Percentiles rank a stretch among this genome's conserved stretches.
These are phyloP conservation scores for Drosophila orena DNA, from an alignment of 1,140 invertebrate species.

Conservation along the genomic window DNA sequence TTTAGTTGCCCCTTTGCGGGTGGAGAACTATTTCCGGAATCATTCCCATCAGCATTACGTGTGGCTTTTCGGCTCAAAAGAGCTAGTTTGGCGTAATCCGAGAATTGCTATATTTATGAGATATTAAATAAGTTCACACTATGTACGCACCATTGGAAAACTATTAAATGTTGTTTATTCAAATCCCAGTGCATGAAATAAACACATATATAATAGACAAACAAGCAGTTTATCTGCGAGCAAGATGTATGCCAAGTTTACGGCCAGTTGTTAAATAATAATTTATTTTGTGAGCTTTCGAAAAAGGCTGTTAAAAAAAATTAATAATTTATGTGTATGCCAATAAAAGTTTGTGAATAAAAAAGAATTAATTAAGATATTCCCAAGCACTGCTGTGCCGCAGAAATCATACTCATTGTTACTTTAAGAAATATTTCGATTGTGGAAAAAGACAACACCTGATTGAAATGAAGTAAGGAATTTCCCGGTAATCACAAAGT, in stretches of 20 bases:
- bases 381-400: neutral
- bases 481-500: constrained; percentile 31
- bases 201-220: constrained; percentile 12
- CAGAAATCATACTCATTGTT: too few species aligned
- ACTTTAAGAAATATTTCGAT: neutral
- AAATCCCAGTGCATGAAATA: constrained; percentile 7
- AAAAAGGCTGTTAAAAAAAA: neutral
- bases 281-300: neutral
- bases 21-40: constrained; percentile 5
- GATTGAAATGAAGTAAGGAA: constrained; percentile 36
- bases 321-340: neutral
- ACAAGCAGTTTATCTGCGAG: neutral
- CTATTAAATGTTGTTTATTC: constrained; percentile 13
- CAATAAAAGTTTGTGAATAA: neutral
- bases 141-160: neutral
- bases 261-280: constrained; percentile 32
- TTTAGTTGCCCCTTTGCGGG: constrained; percentile 31
- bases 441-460: constrained; percentile 9
- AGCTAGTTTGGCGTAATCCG: neutral
- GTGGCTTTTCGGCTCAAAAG: neutral
- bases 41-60: constrained; percentile 19
- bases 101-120: neutral
- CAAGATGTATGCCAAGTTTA: neutral
- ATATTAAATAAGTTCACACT: neutral
- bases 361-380: neutral